Base-by-base conservation (phyloP, 1,140 invertebrate genomes). In the Radopholus similis region DNA sequence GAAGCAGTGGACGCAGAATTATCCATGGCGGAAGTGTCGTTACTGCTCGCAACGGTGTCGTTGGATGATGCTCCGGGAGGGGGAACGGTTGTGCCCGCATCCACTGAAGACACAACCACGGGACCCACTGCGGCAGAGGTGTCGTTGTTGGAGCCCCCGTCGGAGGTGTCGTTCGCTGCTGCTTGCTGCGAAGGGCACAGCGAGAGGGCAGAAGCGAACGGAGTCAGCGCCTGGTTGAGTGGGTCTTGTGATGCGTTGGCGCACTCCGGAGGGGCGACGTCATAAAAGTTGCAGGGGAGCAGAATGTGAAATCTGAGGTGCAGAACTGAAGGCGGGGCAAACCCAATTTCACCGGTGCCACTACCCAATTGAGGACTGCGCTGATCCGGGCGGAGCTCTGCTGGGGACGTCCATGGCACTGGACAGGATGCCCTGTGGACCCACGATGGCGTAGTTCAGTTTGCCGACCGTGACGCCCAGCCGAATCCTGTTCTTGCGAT, bases 211-310 rank as follows among this genome's bases (percentile, higher is more conserved):
- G 42, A 49, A 15, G 35, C n/a, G 42, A 62, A 62, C 34, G 59
- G 59, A 49, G 38, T 62, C 32, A 62, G 59, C 47, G 59, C 37
- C 49, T 62, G 59, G 28, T 6, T 47, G 30, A 60, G 35, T 23
- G 23, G 11, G n/a, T 60, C 42, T 30, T 23, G 38, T 30, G 34
- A 37, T 28, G 59, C 42, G 47, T 47, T 47, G 49, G 59, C 42
- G 47, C 59, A 62, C 30, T 62, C 59, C 23, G 40, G 18, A 23
- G 40, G 40, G 11, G 6, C 9, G 11, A 3, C 21, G 32, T 32
- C 42, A 4, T 42, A n/a, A 21, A 40, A 62, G 18, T 47, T 62
- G 49, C 59, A 62, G n/a, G 59, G 59, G 32, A 62, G 28, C 30
- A 62, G 21, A 6, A 40, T 47, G 42, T 47, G 32, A 62, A 62